A percentile compares a stretch with the other conserved stretches of the same genome.
Evolutionary conservation across 2,797 vertebrate species (phyloP).

Genomic region (Centropyge bicolor): DNA sequence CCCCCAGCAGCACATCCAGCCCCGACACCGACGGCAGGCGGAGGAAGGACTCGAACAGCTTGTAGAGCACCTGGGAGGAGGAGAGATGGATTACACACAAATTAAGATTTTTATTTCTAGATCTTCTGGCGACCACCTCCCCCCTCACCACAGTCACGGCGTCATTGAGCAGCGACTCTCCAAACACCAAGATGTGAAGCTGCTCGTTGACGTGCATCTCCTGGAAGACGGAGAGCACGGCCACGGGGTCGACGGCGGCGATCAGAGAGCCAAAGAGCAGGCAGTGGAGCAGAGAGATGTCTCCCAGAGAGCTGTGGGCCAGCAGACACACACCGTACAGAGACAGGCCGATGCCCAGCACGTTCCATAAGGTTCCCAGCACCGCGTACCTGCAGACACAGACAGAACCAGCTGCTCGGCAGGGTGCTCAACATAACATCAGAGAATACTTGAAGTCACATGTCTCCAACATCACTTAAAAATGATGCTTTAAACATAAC

Average conservation of each 20-base stretch:
- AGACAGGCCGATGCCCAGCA: conserved; percentile 88
- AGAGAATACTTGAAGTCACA: background rate
- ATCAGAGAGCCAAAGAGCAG: conserved; percentile 90
- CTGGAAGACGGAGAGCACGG: conserved; percentile 89
- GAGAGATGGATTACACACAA: background rate
- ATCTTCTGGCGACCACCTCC: background rate
- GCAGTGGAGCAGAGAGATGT: conserved; percentile 88
- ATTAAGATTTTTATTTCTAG: background rate
- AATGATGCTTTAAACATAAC: background rate
- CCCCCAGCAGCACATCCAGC: conserved; percentile 82
- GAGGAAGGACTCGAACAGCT: conserved; percentile 88
- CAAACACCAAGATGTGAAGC: conserved; percentile 90
- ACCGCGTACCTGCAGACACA: conserved; percentile 80
- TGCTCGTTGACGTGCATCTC: conserved; percentile 92
- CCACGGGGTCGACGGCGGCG: conserved; percentile 87
- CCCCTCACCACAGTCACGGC: conserved; percentile 87
- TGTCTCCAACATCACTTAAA: background rate
- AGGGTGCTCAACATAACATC: background rate
- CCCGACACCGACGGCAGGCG: conserved; percentile 83
- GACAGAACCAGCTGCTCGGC: background rate
- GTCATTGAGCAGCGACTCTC: conserved; percentile 90
- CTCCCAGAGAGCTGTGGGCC: conserved; percentile 81
- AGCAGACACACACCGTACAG: conserved; percentile 88
- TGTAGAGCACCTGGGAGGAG: conserved; percentile 86
- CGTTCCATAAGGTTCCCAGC: conserved; percentile 88